Evolutionary conservation across 2,113 vertebrate species (phyloP).

Genomic region (Campylomormyrus tamandua): DNA sequence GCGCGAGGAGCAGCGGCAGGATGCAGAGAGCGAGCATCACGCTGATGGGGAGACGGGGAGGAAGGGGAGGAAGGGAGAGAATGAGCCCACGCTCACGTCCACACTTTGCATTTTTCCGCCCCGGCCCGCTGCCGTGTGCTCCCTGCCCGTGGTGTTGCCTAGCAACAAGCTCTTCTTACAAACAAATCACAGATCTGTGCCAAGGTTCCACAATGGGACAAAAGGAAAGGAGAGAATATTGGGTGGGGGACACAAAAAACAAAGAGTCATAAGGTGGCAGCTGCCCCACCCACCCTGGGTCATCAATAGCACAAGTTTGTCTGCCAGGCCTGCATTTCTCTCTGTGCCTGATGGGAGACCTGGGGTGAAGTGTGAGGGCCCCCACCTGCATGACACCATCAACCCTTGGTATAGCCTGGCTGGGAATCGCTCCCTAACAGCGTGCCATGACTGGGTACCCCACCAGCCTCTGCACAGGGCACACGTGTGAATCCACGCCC

Average conservation of each 20-base stretch:
- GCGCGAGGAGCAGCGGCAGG: conserved; percentile 66
- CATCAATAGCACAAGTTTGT: background rate
- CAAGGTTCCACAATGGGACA: conserved; percentile 20
- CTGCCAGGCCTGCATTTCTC: background rate
- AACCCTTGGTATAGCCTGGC: background rate
- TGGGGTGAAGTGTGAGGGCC: background rate
- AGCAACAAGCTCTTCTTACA: conserved; percentile 52
- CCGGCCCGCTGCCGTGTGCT: conserved; percentile 9
- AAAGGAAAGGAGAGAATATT: background rate
- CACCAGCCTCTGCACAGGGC: background rate
- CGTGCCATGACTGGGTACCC: background rate
- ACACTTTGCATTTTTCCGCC: background rate
- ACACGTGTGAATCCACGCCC: background rate
- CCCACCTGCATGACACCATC: background rate
- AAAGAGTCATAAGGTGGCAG: background rate
- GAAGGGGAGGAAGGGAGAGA: conserved; percentile 13
- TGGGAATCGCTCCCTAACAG: background rate
- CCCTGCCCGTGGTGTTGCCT: conserved; percentile 45
- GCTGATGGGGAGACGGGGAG: conserved; percentile 26
- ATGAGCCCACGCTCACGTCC: background rate
- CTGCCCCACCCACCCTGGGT: background rate
- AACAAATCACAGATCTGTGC: conserved; percentile 30
- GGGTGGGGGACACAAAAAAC: background rate
- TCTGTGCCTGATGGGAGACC: background rate
- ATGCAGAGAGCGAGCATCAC: conserved; percentile 74